Conservation (phyloP, 2,113 vertebrate genomes). For the Elephas maximus region DNA sequence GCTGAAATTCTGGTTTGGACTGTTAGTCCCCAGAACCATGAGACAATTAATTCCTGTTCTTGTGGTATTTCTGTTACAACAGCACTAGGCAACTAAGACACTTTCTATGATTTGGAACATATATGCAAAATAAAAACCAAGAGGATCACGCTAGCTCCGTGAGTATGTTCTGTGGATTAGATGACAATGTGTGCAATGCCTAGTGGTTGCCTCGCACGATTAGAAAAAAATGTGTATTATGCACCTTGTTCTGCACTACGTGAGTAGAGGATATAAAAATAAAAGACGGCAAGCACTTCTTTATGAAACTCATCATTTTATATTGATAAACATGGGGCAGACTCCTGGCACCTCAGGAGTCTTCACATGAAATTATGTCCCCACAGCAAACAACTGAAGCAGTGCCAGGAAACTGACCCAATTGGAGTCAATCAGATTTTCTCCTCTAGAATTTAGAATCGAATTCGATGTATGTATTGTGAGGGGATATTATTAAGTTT, state of each 20-base stretch:
- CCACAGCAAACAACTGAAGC: fast-evolving
- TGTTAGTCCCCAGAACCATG: no score
- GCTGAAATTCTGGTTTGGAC: no score
- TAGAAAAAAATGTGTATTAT: not conserved
- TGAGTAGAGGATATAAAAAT: constrained; percentile 3
- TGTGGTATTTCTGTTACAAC: no score
- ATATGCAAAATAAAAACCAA: no score
- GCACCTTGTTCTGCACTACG: not conserved
- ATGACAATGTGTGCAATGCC: not conserved
- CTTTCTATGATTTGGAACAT: no score
- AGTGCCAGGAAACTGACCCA: not conserved
- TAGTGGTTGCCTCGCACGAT: not conserved
- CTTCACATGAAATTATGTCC: not conserved
- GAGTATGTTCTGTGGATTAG: not conserved
- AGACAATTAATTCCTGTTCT: no score
- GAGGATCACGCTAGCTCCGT: not conserved
- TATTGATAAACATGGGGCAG: not conserved
- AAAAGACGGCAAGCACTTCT: not conserved
- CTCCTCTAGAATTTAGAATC: not conserved
- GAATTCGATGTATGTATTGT: not conserved
- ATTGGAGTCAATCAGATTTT: not conserved
- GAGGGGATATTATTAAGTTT: not conserved
- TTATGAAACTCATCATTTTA: constrained; percentile 7
- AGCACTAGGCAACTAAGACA: no score
- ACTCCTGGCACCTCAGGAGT: not conserved